Evolutionary conservation across 2,113 vertebrate genomes (phyloP), one percentile per base, ranked within the genome.

Genomic region (Myrmecophaga tridactyla): DNA sequence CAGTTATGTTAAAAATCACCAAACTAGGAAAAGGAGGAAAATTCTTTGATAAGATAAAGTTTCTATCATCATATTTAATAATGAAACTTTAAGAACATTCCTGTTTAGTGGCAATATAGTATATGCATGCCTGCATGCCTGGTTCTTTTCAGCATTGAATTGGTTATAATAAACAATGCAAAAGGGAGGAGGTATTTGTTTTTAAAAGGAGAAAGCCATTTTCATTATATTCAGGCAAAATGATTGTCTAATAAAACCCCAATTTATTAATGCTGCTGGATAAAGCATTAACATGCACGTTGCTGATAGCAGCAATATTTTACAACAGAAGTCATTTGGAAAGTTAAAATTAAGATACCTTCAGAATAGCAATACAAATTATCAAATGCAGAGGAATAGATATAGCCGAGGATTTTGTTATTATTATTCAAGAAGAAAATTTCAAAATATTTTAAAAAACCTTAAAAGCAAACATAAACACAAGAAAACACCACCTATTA

Each of bases 391-490:
- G 4, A 86, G 62, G 20, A 78, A 86, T 56, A 86, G 31, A 67
- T n/a, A 10, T 76, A 76, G 58, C 48, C 17, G 77, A 58, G 18
- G 56, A 20, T 58, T 81, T 90, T n/a, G n/a, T 65, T 34, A 34
- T 65, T 34, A 14, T 73, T 48, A 41, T 62, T 85, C 85, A 48
- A 93, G 51, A 41, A 86, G 62, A 86, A 70, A 80, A 58, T 69
- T 60, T 86, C 62, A 78, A 78, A 77, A 56, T 67, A n/a, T 34
- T 65, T 58, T 39, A 31, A 58, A 67, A n/a, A 25, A 58, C 2
- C 0, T 63, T 8, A 72, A 80, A 86, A 63, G 34, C 7, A 70
- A 3, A 34, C 8, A 72, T 58, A 25, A 63, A 88, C 53, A 0
- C 8, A 87, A 76, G 34, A 83, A 81, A 53, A 77, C 1, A 70